Base-by-base conservation (phyloP, 2,797 vertebrate species). In the Pristis pectinata region DNA sequence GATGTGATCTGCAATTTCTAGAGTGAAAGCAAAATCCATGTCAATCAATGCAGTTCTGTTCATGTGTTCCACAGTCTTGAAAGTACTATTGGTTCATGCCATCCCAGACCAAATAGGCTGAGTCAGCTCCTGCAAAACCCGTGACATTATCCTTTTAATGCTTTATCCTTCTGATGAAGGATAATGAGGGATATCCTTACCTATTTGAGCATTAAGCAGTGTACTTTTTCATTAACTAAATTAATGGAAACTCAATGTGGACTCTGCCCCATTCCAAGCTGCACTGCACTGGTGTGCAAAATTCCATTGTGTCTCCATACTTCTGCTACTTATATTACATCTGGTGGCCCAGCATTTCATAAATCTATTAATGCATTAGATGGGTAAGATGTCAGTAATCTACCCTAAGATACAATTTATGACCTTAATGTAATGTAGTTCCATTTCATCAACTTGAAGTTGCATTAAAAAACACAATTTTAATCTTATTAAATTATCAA, bases 381-480 rank as follows among this genome's bases (percentile, higher is more conserved):
- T 5, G 1, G 17, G 44, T 53, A 44, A 44, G 44, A 34, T 72
- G 49, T 94, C 44, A 13, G 15, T 94, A 70, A 94, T 56, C 64
- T 70, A 56, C 27, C 6, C 27, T 30, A 67, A 15, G 30, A 74
- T 34, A 11, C 44, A 72, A 93, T 93, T 93, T 93, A 72, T 30
- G 72, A 76, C 44, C 44, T 6, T 94, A 34, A n/a, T 53, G 11
- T 74, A 56, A 53, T 76, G 70, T 27, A 74, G 44, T 76, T 94
- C 30, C 67, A 76, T 53, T 94, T 56, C 70, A 94, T 53, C 92
- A 53, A 76, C 72, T 76, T 94, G 44, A 70, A 53, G 44, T 76
- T 94, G n/a, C 61, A 67, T 67, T 94, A 30, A 94, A 34, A 72
- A 94, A 56, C 44, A 94, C 41, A 34, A 76, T 56, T 76, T 74